phyloP scores from a whole-genome alignment of 2,113 vertebrate genomes.

The Spea bombifrons region DNA sequence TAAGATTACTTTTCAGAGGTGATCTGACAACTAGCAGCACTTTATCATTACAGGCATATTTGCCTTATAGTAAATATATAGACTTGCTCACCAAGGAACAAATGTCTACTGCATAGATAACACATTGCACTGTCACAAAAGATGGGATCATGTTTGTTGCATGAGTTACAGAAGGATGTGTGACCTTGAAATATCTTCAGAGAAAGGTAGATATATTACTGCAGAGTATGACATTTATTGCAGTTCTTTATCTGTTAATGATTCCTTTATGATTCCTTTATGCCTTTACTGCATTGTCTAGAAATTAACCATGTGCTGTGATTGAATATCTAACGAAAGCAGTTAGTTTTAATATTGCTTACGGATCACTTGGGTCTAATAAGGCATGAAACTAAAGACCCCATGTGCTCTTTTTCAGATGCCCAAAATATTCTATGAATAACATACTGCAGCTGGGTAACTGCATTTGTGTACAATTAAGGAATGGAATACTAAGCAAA shows the following conservation, averaged over 20 bases:
- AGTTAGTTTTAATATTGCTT: slow-evolving; percentile 46
- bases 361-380: slow-evolving; percentile 37
- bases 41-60: slow-evolving; percentile 49
- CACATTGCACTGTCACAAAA: slow-evolving; percentile 36
- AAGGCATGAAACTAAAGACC: slow-evolving; percentile 36
- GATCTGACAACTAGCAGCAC: slow-evolving; percentile 33
- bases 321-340: slow-evolving; percentile 49
- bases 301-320: slow-evolving; percentile 42
- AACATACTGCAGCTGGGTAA: slow-evolving; percentile 26
- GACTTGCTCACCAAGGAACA: slow-evolving; percentile 29
- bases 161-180: slow-evolving; percentile 32
- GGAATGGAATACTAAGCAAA: slow-evolving; percentile 49
- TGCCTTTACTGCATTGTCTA: slow-evolving; percentile 40
- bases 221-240: slow-evolving; percentile 48
- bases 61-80: slow-evolving; percentile 53
- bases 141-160: slow-evolving; percentile 23
- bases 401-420: slow-evolving; percentile 38
- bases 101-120: slow-evolving; percentile 20
- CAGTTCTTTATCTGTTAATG: slow-evolving; percentile 47
- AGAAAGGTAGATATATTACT: slow-evolving; percentile 20
- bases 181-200: slow-evolving; percentile 42
- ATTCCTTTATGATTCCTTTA: slow-evolving; percentile 48
- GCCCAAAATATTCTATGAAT: slow-evolving; percentile 40
- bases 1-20: slow-evolving; percentile 37
- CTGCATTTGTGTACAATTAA: slow-evolving; percentile 50